Base-by-base conservation (phyloP, 2,888 invertebrate genomes). In the Congeria kusceri region DNA sequence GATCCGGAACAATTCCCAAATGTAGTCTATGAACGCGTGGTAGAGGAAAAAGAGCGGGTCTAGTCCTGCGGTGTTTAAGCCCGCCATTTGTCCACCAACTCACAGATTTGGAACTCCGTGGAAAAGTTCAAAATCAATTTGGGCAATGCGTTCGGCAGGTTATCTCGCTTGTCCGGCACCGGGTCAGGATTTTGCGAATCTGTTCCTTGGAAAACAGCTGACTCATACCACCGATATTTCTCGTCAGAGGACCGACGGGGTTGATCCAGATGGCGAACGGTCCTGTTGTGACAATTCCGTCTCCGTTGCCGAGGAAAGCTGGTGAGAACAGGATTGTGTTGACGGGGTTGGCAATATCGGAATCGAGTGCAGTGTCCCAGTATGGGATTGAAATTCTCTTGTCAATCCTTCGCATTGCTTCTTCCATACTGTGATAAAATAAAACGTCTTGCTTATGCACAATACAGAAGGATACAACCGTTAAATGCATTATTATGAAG, bases 31-130 rank as follows among this genome's bases (percentile, higher is more conserved):
- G 61, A 87, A 90, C 0, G 88, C 80, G 67, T 90, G 89, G 58
- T 88, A 86, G n/a, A 89, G 56, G 77, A 88, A 89, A 77, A 90
- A 91, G 25, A 85, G 62, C 0, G 89, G 89, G 62, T 91, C 91
- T 64, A 78, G 83, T 0, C 89, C 83, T 4, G 90, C 87, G 0
- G 89, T 88, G 20, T 85, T 77, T 29, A 88, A 58, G 4, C 75
- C 74, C 4, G 77, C 78, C 83, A 91, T 81, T 15, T 86, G 83
- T 1, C 91, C 91, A 1, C 88, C 89, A 15, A 89, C 84, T 80
- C 84, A 90, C 1, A 85, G 70, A 71, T 91, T 90, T 13, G 87
- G 85, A 7, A 86, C 87, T 13, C 86, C 88, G 56, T 89, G 89
- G 25, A 68, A 68, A 5, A 62, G 32, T 57, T 86, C 86, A 15